Base-by-base conservation (phyloP, 2,888 invertebrate species). In the Polydesmus complanatus region DNA sequence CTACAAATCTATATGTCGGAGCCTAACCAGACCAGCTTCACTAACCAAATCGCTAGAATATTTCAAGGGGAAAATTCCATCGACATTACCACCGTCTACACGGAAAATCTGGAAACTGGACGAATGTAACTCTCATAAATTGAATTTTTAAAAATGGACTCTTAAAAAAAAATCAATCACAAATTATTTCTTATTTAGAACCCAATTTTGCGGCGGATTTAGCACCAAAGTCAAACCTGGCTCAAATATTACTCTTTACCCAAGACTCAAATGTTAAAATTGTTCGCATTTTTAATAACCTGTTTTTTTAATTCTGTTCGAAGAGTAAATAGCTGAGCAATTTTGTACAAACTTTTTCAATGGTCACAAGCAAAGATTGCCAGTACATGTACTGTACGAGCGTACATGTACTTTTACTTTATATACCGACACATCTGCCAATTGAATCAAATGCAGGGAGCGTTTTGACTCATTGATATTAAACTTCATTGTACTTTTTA, bases 31-130 rank as follows among this genome's bases (percentile, higher is more conserved):
- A 21, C 8, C 23, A 26, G 50, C 14, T 3, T 52, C 11, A 58
- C 50, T 2, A 50, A 52, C 26, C 52, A 51, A 27, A 23, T 58
- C 8, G 26, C 49, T n/a, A 51, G 27, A 52, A 58, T 58, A 1
- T 52, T 58, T 21, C 2, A 51, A 22, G 52, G 52, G 18, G 52
- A 58, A 52, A 47, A 50, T 1, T 21, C 11, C 11, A 8, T 58
- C 2, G 51, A 51, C 8, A 58, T 58, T 19, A 27, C 50, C 18
- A 51, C 22, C 26, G 58, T 52, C 27, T 47, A 58, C 14, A 27
- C 52, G 5, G 52, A 58, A 19, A 51, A 58, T 18, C 11, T 58
- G 26, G 52, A 58, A 37, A 58, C 51, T 19, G 37, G 58, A 52
- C 48, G 52, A 58, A 27, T 58, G 58, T 58, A 52, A 1, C 8